Base-by-base conservation (phyloP, 1,140 invertebrate species). In the Drosophila rhopaloa region DNA sequence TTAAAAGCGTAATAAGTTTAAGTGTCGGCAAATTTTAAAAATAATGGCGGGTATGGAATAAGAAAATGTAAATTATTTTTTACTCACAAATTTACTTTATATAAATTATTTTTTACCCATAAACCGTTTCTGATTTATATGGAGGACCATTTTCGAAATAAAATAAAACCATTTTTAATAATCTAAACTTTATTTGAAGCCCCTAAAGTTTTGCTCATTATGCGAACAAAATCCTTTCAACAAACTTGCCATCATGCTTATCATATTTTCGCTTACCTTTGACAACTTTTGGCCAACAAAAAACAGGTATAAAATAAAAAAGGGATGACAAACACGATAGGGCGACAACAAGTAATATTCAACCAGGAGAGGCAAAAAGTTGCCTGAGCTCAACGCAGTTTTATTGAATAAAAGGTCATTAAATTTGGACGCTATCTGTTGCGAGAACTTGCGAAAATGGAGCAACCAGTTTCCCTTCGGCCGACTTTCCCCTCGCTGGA, bases 391-490 rank as follows among this genome's bases (percentile, higher is more conserved):
- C 74, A 41, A 67, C 71, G 84, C 76, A 74, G 79, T 88, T 89
- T 89, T 81, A 89, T 89, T 89, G 85, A 89, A 89, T 89, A 89
- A 89, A 89, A 89, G 84, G 73, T 90, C 84, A 89, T 89, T 89
- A 89, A 89, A 89, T 89, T 89, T 89, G 83, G 84, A 89, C 77
- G 84, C 84, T 89, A 89, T 89, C 84, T 89, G 74, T 81, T 72
- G 74, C 77, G 74, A 84, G 74, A 89, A 89, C 55, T 89, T 84
- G 84, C 83, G 85, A 79, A 84, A 89, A 78, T 72, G 73, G 55
- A 66, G 77, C 77, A 77, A 47, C 54, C 74, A 72, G 24, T 66
- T 50, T 50, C 38, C 62, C 44, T 14, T 13, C 14, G 40, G 24
- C 55, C 38, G 35, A n/a, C 35, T 50, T 32, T 54, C 27, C 55